Conservation (phyloP, 2,888 invertebrate species). For the Oxycera nigricornis region DNA sequence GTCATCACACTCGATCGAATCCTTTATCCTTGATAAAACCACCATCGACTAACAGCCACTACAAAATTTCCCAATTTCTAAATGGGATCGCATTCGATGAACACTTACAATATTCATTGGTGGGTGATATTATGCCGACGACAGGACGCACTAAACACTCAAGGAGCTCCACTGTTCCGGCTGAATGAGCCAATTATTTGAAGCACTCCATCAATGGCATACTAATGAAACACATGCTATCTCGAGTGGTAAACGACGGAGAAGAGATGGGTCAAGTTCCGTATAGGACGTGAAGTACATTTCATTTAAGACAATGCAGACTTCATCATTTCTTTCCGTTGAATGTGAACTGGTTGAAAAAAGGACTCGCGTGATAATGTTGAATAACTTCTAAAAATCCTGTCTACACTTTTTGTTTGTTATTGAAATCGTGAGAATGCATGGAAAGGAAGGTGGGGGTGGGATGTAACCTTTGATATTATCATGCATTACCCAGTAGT, state of each 20-base stretch:
- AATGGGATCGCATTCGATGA: background rate
- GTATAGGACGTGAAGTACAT: background rate
- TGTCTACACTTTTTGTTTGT: background rate
- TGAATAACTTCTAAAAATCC: constrained; percentile 1
- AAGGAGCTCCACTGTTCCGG: constrained; percentile 1
- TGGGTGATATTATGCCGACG: background rate
- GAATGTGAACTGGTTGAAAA: background rate
- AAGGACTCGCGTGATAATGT: constrained; percentile 7
- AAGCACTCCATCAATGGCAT: background rate
- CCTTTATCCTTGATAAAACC: background rate
- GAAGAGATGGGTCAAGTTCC: background rate
- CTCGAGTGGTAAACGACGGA: background rate
- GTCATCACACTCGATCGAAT: background rate
- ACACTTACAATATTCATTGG: too few relatives aligned
- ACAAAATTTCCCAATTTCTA: too few relatives aligned
- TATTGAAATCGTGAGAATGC: background rate
- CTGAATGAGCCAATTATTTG: constrained; percentile 20
- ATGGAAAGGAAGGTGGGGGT: background rate
- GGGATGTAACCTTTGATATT: background rate
- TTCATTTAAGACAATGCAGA: background rate
- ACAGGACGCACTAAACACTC: background rate
- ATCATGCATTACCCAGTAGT: background rate
- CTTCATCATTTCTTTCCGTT: background rate
- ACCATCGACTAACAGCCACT: too few relatives aligned
- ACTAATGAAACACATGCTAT: background rate